These are phyloP conservation scores for Celastrina argiolus DNA, from an alignment of 2,888 invertebrate species.

Conservation along the genomic window DNA sequence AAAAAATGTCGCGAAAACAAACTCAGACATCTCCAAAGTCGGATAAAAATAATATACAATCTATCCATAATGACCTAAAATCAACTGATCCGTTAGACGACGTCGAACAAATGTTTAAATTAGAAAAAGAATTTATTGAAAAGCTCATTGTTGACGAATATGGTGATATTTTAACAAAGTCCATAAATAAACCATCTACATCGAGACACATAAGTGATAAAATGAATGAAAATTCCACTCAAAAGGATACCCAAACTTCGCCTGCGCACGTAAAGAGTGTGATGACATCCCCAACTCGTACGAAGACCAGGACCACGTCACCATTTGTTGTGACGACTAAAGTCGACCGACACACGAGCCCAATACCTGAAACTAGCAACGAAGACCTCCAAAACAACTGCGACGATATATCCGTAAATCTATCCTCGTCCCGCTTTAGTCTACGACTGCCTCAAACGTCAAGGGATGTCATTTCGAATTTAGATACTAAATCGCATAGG, in stretches of 20 bases:
- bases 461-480: slow-evolving; percentile 54
- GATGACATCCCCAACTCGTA: slow-evolving; percentile 68
- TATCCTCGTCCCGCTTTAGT: slow-evolving; percentile 66
- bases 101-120: slow-evolving; percentile 58
- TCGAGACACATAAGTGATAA: slow-evolving; percentile 42
- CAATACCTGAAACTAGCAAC: slow-evolving; percentile 41
- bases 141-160: slow-evolving; percentile 65
- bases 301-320: slow-evolving; percentile 67
- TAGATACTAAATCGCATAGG: slow-evolving; percentile 36
- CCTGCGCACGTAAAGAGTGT: slow-evolving; percentile 63
- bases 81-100: slow-evolving; percentile 56
- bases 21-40: slow-evolving; percentile 65
- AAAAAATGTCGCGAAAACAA: slow-evolving; percentile 60
- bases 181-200: slow-evolving; percentile 57
- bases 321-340: slow-evolving; percentile 49
- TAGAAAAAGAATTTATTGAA: slow-evolving; percentile 69
- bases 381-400: slow-evolving; percentile 42
- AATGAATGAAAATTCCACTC: slow-evolving; percentile 49
- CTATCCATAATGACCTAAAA: slow-evolving; percentile 63
- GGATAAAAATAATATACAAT: slow-evolving; percentile 47
- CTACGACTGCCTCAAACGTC: slow-evolving; percentile 60
- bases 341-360: slow-evolving; percentile 62
- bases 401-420: slow-evolving; percentile 58
- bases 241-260: slow-evolving; percentile 70
- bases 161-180: slow-evolving; percentile 59